Percentiles rank a stretch among this genome's conserved stretches.
These are phyloP conservation scores for Uloborus plumipes DNA, from an alignment of 2,888 invertebrate genomes.

Conservation along the genomic window DNA sequence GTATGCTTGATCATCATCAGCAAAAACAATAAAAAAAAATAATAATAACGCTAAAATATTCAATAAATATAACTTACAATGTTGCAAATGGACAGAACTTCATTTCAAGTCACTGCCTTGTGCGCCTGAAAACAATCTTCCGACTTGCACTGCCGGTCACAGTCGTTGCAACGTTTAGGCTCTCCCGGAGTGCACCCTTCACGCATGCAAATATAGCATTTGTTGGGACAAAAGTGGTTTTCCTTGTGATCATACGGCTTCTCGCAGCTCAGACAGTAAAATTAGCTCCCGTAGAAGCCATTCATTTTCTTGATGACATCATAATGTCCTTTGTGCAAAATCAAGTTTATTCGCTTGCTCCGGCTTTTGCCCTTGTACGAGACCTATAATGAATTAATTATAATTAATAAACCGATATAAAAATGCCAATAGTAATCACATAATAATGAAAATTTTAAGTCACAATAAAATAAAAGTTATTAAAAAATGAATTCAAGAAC, in stretches of 20 bases:
- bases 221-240: neutral
- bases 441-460: neutral
- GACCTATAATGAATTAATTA: neutral
- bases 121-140: neutral
- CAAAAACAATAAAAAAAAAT: too few species aligned
- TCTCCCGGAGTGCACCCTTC: neutral
- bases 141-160: neutral
- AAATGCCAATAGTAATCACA: neutral
- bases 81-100: neutral
- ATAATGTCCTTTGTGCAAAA: neutral
- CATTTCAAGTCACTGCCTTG: neutral
- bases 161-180: neutral
- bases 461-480: too few species aligned
- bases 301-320: slow-evolving; percentile 10
- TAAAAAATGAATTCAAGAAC: too few species aligned
- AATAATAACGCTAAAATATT: too few species aligned
- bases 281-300: neutral
- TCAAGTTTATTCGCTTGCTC: neutral
- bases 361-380: neutral
- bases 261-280: slow-evolving; percentile 5
- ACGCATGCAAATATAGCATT: slow-evolving; percentile 1
- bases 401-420: neutral
- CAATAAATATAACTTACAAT: neutral
- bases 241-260: neutral
- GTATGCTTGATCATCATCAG: neutral